Evolutionary conservation across 1,140 invertebrate genomes (phyloP).

Genomic region (Drosophila sulfurigaster): DNA sequence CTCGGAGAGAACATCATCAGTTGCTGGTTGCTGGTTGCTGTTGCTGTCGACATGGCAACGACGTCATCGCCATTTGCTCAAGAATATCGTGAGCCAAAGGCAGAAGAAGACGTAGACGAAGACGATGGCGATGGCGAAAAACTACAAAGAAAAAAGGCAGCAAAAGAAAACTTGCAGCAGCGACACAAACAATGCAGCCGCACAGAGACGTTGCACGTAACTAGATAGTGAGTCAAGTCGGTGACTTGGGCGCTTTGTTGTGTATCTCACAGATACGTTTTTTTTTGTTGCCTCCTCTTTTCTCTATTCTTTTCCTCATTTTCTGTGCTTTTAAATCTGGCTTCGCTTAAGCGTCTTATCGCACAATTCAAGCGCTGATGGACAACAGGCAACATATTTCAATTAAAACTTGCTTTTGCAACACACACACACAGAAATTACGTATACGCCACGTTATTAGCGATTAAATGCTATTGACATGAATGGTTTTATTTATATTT

Average conservation of each 20-base stretch:
- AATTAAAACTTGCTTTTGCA: constrained; percentile 44
- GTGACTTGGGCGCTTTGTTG: constrained; percentile 50
- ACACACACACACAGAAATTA: constrained; percentile 15
- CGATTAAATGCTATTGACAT: too few relatives aligned
- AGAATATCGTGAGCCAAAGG: constrained; percentile 15
- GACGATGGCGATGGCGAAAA: constrained; percentile 9
- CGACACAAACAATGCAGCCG: constrained; percentile 50
- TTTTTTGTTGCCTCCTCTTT: constrained; percentile 33
- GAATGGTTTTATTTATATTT: background rate
- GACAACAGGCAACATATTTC: constrained; percentile 41
- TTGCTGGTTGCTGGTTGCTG: background rate
- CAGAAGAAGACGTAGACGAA: background rate
- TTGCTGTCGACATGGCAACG: constrained; percentile 62
- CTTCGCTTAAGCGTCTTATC: constrained; percentile 25
- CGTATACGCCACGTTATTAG: constrained; percentile 52
- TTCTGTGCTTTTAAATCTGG: background rate
- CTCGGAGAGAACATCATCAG: constrained; percentile 34
- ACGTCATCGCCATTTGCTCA: constrained; percentile 61
- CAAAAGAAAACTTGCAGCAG: constrained; percentile 35
- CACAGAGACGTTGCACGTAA: constrained; percentile 23
- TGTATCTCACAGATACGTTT: constrained; percentile 59
- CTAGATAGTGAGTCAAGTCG: constrained; percentile 59
- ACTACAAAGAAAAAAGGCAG: background rate
- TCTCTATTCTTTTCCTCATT: constrained; percentile 17
- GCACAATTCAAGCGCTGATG: constrained; percentile 16